Evolutionary conservation across 2,797 vertebrate genomes (phyloP), one percentile per base, ranked within the genome.

Genomic region (Aquila chrysaetos): DNA sequence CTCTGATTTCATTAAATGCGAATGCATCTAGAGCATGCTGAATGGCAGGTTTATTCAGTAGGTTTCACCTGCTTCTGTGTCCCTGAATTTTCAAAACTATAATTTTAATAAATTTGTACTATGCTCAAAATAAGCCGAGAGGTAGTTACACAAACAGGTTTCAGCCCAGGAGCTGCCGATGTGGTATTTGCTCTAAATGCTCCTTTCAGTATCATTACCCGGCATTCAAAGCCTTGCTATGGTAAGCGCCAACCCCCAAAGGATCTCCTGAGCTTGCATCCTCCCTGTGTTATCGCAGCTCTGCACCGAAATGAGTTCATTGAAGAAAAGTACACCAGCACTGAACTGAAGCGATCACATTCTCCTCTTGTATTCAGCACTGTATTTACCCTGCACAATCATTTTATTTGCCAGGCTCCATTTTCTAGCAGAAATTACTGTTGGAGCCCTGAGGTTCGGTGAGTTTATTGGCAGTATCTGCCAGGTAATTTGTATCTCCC

Each of bases 221-320:
- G 0, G 30, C 0, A 3, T 3, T 54, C 5, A 16, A 68, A 79
- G 20, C 14, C 0, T 1, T 63, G 25, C 39, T 14, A 3, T 0
- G 4, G 33, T 1, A 2, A 43, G 33, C 2, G 1, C 35, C 4
- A 5, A 28, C 2, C n/a, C 44, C 24, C 19, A 20, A 6, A 57
- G 25, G 13, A 41, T n/a, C 72, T 70, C 64, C 84, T 43, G 74
- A 33, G 18, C 35, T 70, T 35, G 18, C 12, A 1, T 27, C 33
- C 8, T 0, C 25, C 19, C 61, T 13, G 33, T 8, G 33, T 54
- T 59, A 44, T 22, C 18, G 0, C 64, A 83, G 37, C 48, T 72
- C 44, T 43, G 46, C 8, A 7, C 28, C 2, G 1, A 18, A 65
- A 73, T 0, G n/a, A 18, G 31, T 4, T 88, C 27, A 10, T 0